Conservation (phyloP, 2,888 invertebrate species). For the Eumerus sabulonum region DNA sequence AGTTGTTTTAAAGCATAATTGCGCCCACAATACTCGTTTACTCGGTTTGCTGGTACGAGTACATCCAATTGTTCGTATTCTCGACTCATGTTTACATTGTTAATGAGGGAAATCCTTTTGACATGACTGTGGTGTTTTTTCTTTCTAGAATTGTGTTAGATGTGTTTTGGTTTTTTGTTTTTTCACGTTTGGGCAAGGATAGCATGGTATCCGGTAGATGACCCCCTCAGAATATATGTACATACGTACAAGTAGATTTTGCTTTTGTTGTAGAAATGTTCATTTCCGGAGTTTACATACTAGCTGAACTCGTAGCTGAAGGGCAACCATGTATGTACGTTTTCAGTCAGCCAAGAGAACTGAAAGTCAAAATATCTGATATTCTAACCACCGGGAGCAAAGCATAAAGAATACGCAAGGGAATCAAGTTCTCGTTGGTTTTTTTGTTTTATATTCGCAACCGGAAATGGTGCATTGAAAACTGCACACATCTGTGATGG, state of each 20-base stretch:
- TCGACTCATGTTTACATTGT: conserved; percentile 56
- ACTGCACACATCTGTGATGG: conserved; percentile 27
- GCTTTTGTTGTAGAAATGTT: too few relatives aligned
- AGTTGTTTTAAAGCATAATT: conserved; percentile 37
- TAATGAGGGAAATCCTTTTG: conserved; percentile 63
- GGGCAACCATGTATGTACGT: conserved; percentile 17
- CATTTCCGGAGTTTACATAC: too few relatives aligned
- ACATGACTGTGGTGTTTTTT: neutral
- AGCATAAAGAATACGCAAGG: neutral
- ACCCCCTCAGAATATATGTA: too few relatives aligned
- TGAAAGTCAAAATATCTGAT: neutral
- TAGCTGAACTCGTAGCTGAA: too few relatives aligned
- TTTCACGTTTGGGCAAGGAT: too few relatives aligned
- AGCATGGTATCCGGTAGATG: too few relatives aligned
- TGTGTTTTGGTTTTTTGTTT: too few relatives aligned
- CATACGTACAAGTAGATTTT: too few relatives aligned
- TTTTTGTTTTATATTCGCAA: conserved; percentile 30
- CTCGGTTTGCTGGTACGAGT: too few relatives aligned
- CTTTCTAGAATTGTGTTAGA: neutral
- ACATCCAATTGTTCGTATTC: too few relatives aligned
- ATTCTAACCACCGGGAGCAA: conserved; percentile 30
- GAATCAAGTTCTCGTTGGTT: conserved; percentile 13
- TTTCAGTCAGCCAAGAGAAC: conserved; percentile 18
- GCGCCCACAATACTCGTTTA: conserved; percentile 28
- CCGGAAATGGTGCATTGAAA: conserved; percentile 54